phyloP scores from a whole-genome alignment of 2,888 invertebrate species.

The Ennomos quercinarius region DNA sequence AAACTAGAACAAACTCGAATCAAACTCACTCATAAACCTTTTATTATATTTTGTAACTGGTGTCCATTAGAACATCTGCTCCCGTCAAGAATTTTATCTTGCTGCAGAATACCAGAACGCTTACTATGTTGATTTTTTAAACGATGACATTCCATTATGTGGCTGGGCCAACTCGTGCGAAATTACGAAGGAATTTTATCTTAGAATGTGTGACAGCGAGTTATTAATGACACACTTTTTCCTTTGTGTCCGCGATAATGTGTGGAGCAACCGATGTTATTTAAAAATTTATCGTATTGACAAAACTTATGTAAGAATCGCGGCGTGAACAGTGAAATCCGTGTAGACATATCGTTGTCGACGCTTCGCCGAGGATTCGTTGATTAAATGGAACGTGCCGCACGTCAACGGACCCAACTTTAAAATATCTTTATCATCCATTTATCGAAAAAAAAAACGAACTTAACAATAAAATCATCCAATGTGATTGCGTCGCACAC shows the following conservation, averaged over 20 bases:
- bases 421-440: slow-evolving; percentile 66
- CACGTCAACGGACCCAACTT: slow-evolving; percentile 44
- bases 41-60: slow-evolving; percentile 42
- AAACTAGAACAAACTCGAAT: too few relatives aligned
- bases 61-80: slow-evolving; percentile 44
- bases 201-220: slow-evolving; percentile 53
- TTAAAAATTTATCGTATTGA: slow-evolving; percentile 62
- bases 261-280: slow-evolving; percentile 57
- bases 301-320: slow-evolving; percentile 56
- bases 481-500: slow-evolving; percentile 53
- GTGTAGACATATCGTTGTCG: slow-evolving; percentile 40
- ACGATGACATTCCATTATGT: slow-evolving; percentile 47
- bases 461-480: slow-evolving; percentile 59
- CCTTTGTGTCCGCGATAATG: slow-evolving; percentile 50
- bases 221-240: slow-evolving; percentile 59
- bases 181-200: slow-evolving; percentile 64
- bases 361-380: slow-evolving; percentile 30
- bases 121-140: slow-evolving; percentile 55
- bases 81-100: slow-evolving; percentile 53
- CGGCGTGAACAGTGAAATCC: slow-evolving; percentile 53
- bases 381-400: slow-evolving; percentile 32
- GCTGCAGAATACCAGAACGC: slow-evolving; percentile 55
- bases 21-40: slow-evolving; percentile 27
- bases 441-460: slow-evolving; percentile 61
- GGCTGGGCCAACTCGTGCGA: slow-evolving; percentile 47